Base-by-base conservation (phyloP, 2,888 invertebrate genomes). In the Syrphus vitripennis region DNA sequence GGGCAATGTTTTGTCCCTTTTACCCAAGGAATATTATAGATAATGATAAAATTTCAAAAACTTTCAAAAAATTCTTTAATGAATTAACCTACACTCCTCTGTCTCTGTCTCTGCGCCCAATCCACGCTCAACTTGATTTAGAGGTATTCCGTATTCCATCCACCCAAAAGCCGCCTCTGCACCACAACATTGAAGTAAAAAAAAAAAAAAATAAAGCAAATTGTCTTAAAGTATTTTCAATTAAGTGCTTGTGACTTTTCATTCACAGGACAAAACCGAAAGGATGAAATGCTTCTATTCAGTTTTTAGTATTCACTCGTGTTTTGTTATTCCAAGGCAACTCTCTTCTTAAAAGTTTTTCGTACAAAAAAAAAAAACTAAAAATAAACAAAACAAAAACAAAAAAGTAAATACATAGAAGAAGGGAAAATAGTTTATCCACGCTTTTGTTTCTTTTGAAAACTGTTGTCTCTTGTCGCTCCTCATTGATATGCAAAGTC, bases 401-500 rank as follows among this genome's bases (percentile, higher is more conserved):
- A 29, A 74, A 48, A 16, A 70, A 67, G 59, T n/a, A n/a, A n/a
- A n/a, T n/a, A n/a, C n/a, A 69, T 26, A 45, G n/a, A 53, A 42
- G 61, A 53, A 74, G 57, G 53, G 24, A 77, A 77, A 81, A 86
- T 77, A 81, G 84, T 86, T 86, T 86, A 86, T 86, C 84, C 76
- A 72, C 72, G 59, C 71, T 84, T 80, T 84, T 63, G 79, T 76
- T 71, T 69, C 59, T 29, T n/a, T n/a, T 34, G 37, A 59, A 76
- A 84, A 75, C 65, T 81, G 80, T 77, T 84, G 67, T 71, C 80
- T 61, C 59, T 76, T 80, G 81, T 77, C 81, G 61, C 31, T 86
- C 61, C 77, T 86, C 84, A 86, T 86, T 86, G 81, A 81, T 81
- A 86, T 86, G 84, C 84, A 86, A 86, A 81, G 84, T 72, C 81